Percentiles rank a stretch among this genome's conserved stretches.
These are phyloP conservation scores for Disparrhopalites patrizii DNA, from an alignment of 2,888 invertebrate genomes.

Conservation along the genomic window DNA sequence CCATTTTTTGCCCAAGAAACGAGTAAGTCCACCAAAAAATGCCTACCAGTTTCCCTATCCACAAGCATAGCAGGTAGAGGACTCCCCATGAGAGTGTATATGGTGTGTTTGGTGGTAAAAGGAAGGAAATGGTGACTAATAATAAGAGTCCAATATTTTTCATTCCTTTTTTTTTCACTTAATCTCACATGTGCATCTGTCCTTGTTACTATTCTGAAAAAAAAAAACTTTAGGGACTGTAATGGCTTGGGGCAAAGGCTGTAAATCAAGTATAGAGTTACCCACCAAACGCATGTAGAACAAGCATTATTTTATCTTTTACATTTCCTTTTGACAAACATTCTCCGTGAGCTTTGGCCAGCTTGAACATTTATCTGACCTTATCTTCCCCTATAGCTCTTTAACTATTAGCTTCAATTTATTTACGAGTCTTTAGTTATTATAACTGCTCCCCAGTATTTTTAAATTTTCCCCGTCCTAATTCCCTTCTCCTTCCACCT, in stretches of 20 bases:
- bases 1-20: too few species aligned
- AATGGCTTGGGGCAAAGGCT: constrained; percentile 17
- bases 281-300: constrained; percentile 22
- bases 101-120: background rate
- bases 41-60: too few species aligned
- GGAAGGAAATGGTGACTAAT: constrained; percentile 21
- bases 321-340: constrained; percentile 15
- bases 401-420: constrained; percentile 24
- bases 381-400: constrained; percentile 14
- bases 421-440: constrained; percentile 15
- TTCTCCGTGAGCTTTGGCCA: background rate
- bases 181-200: constrained; percentile 33
- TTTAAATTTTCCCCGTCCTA: background rate
- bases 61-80: too few species aligned
- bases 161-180: constrained; percentile 30
- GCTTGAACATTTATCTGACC: background rate
- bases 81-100: background rate
- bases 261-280: constrained; percentile 33
- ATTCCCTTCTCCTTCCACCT: background rate
- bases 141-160: constrained; percentile 28
- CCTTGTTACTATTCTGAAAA: constrained; percentile 25
- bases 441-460: background rate
- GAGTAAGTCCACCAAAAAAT: too few species aligned
- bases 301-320: constrained; percentile 19
- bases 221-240: constrained; percentile 28